Percentiles rank a stretch among this genome's conserved stretches.
phyloP scores from a whole-genome alignment of 2,797 vertebrate genomes.

The Coregonus sp. region DNA sequence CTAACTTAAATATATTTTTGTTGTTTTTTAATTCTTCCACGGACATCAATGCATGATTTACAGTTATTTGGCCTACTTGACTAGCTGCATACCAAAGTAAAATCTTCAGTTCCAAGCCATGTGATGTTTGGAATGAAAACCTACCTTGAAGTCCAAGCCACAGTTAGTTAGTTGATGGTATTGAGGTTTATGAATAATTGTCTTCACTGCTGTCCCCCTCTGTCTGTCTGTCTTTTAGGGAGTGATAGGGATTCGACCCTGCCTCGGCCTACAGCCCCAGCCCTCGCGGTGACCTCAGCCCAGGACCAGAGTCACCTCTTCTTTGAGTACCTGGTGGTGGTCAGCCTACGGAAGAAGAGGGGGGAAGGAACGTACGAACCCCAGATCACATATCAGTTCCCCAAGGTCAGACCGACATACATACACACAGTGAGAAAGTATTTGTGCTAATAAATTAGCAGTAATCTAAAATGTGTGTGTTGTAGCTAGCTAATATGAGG shows the following conservation, averaged over 20 bases:
- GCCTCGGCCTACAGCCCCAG: neutral
- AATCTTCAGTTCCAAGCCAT: neutral
- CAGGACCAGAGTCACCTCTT: slow-evolving; percentile 47
- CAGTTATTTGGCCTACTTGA: no score
- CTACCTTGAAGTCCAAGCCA: neutral
- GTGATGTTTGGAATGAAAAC: neutral
- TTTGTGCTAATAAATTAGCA: no score
- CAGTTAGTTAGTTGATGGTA: neutral
- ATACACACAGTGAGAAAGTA: no score
- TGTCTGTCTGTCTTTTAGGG: slow-evolving; percentile 16
- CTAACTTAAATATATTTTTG: neutral
- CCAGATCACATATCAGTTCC: slow-evolving; percentile 84
- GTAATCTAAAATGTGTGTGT: neutral
- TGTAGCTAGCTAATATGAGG: slow-evolving; percentile 75
- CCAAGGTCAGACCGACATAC: slow-evolving; percentile 71
- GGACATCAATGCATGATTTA: no score
- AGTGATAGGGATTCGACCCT: slow-evolving; percentile 12
- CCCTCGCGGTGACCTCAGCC: neutral
- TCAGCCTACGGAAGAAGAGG: slow-evolving; percentile 73
- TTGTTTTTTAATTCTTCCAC: neutral
- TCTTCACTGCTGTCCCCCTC: neutral
- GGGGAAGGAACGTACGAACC: slow-evolving; percentile 75
- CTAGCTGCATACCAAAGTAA: no score
- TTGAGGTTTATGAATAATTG: neutral
- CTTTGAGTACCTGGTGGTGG: slow-evolving; percentile 85